A percentile compares a stretch with the other conserved stretches of the same genome.
phyloP scores from a whole-genome alignment of 1,140 invertebrate genomes.

The Sitobion miscanthi region DNA sequence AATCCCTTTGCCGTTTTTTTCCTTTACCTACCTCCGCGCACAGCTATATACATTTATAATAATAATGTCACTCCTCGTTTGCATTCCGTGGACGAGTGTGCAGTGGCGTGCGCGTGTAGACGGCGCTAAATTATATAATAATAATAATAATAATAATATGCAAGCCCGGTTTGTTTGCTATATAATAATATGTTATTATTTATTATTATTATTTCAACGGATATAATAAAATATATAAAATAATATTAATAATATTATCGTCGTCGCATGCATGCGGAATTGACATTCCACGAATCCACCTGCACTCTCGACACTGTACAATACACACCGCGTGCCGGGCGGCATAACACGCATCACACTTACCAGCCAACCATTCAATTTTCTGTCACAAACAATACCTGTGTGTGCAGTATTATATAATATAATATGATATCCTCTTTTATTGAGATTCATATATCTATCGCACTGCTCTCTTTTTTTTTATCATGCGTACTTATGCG shows the following conservation, averaged over 20 bases:
- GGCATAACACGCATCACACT: background rate
- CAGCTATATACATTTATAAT: background rate
- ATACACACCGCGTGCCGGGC: background rate
- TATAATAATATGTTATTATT: background rate
- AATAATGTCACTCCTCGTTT: background rate
- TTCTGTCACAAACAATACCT: slow-evolving; percentile 3
- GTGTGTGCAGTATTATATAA: background rate
- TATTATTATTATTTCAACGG: background rate
- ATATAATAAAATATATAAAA: background rate
- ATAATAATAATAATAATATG: background rate
- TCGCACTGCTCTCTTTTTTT: background rate
- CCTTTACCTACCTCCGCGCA: background rate
- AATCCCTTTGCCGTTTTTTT: background rate
- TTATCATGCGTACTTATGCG: background rate
- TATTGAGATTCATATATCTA: slow-evolving; percentile 2
- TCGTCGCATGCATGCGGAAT: background rate
- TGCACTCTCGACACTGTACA: background rate
- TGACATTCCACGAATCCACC: background rate
- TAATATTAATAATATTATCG: background rate
- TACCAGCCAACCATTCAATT: background rate
- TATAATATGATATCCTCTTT: background rate
- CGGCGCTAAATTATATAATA: background rate
- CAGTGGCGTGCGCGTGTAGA: background rate
- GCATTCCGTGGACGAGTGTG: background rate
- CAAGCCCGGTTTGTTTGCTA: background rate